phyloP scores from a whole-genome alignment of 2,888 invertebrate species.

The Folsomia manolachei region DNA sequence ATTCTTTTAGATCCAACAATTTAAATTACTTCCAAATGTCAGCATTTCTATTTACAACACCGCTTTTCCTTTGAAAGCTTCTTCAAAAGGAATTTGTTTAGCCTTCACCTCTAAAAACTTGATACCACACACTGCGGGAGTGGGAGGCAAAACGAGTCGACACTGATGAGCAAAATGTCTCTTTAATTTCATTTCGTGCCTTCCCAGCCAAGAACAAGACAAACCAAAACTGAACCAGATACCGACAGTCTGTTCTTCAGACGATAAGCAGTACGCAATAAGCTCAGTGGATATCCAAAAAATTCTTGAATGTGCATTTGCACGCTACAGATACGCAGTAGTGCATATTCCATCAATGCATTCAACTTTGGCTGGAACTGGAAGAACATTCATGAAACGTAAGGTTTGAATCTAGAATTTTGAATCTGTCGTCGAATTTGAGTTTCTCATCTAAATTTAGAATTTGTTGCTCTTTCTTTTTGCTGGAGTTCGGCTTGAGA shows the following conservation, averaged over 20 bases:
- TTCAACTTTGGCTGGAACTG: background rate
- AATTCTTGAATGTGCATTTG: background rate
- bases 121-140: background rate
- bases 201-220: background rate
- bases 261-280: no score
- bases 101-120: slow-evolving; percentile 2
- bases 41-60: no score
- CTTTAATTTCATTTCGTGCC: background rate
- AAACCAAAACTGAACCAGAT: background rate
- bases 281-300: background rate
- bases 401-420: background rate
- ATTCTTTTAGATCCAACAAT: background rate
- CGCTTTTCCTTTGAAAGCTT: background rate
- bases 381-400: no score
- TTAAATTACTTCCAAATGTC: background rate
- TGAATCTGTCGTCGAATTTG: slow-evolving; percentile 7
- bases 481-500: background rate
- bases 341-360: background rate
- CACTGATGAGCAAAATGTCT: background rate
- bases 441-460: slow-evolving; percentile 7
- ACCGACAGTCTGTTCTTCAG: background rate
- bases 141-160: background rate
- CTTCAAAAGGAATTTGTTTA: background rate
- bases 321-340: background rate
- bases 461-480: background rate